A percentile compares a stretch with the other conserved stretches of the same genome.
Conservation (phyloP, 2,113 vertebrate species). For the Lota lota region DNA sequence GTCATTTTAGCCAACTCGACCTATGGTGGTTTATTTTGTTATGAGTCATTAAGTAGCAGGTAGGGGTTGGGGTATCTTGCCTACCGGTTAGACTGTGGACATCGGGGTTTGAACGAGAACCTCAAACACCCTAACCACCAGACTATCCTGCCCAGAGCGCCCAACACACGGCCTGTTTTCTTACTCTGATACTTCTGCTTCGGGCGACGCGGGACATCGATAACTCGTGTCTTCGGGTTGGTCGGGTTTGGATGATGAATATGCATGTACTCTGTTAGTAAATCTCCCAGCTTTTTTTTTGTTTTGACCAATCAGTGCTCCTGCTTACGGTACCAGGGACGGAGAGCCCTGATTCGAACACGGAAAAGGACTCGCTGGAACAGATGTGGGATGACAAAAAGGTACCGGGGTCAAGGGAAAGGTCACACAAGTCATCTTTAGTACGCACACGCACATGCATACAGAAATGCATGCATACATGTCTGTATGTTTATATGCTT, state of each 20-base stretch:
- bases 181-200: background rate
- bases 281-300: conserved; percentile 47
- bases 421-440: background rate
- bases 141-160: too few species aligned
- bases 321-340: conserved; percentile 90
- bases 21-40: too few species aligned
- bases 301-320: conserved; percentile 76
- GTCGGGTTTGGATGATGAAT: background rate
- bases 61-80: too few species aligned
- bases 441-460: background rate
- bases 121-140: too few species aligned
- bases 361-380: conserved; percentile 80
- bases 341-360: conserved; percentile 79
- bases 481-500: too few species aligned
- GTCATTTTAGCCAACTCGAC: too few species aligned
- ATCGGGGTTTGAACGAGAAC: too few species aligned
- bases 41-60: too few species aligned
- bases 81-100: too few species aligned
- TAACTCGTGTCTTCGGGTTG: conserved; percentile 49
- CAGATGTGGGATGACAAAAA: conserved; percentile 91
- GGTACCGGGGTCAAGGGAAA: conserved; percentile 60
- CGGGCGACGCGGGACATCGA: conserved; percentile 40
- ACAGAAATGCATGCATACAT: too few species aligned
- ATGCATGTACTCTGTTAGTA: conserved; percentile 11
- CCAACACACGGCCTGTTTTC: too few species aligned